phyloP scores from a whole-genome alignment of 2,113 vertebrate genomes.

The Prunella fulvescens region DNA sequence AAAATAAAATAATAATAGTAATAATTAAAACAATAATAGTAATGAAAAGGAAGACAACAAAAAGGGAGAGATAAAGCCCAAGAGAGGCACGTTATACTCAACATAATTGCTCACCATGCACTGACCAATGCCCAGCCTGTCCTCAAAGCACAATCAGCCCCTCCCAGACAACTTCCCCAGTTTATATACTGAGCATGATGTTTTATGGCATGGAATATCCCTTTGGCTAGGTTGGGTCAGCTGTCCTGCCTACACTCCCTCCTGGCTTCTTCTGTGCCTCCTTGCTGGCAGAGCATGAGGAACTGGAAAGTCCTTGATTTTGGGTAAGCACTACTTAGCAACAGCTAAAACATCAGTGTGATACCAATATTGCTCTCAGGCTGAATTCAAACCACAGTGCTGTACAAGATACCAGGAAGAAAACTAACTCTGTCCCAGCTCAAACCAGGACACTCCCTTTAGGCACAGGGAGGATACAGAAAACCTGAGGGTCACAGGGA shows the following conservation, averaged over 20 bases:
- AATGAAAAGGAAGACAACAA: not conserved
- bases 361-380: not conserved
- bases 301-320: not conserved
- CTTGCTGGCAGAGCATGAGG: not conserved
- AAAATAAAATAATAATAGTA: not conserved
- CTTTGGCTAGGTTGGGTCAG: not conserved
- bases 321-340: not conserved
- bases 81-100: not conserved
- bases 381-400: not conserved
- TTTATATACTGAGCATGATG: not conserved
- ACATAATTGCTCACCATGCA: not conserved
- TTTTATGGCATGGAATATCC: not conserved
- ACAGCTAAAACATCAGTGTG: not conserved
- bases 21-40: not conserved
- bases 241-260: not conserved
- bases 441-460: not conserved
- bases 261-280: not conserved
- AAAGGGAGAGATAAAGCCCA: not conserved
- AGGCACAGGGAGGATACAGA: not conserved
- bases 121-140: not conserved
- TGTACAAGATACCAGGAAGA: not conserved
- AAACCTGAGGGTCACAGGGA: fast-evolving
- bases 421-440: not conserved
- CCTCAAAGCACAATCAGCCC: fast-evolving
- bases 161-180: not conserved